A percentile compares a stretch with the other conserved stretches of the same genome.
These are phyloP conservation scores for Gymnodraco acuticeps DNA, from an alignment of 2,797 vertebrate genomes.

Conservation along the genomic window DNA sequence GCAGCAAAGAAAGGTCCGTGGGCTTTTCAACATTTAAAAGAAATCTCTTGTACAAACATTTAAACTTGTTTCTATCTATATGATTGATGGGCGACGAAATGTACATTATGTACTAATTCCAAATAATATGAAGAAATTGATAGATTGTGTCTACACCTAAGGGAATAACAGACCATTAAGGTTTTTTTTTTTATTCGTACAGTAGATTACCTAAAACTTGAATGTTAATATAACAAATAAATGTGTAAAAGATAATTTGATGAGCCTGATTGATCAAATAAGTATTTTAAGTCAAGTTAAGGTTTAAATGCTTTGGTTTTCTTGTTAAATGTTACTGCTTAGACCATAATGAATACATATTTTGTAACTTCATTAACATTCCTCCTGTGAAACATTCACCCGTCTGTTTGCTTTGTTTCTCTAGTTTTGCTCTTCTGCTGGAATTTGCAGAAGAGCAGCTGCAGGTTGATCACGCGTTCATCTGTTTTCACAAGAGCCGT, in stretches of 20 bases:
- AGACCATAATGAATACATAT: neutral
- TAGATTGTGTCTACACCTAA: neutral
- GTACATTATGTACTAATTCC: neutral
- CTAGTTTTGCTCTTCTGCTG: constrained; percentile 93
- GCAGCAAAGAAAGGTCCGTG: constrained; percentile 95
- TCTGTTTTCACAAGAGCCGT: constrained; percentile 97
- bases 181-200: neutral
- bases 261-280: neutral
- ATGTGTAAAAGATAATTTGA: neutral
- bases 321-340: neutral
- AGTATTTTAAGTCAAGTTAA: neutral
- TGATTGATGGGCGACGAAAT: neutral
- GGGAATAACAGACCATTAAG: neutral
- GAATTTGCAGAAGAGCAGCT: constrained; percentile 98
- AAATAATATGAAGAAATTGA: neutral
- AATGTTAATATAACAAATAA: neutral
- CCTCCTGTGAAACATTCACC: neutral
- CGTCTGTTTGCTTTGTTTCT: neutral
- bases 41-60: neutral
- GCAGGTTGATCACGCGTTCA: constrained; percentile 92
- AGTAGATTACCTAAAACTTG: neutral
- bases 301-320: no score
- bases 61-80: neutral
- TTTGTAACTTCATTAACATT: constrained; percentile 5
- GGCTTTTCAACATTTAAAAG: neutral